Base-by-base conservation (phyloP, 2,888 invertebrate genomes). In the Drosophila formosana region DNA sequence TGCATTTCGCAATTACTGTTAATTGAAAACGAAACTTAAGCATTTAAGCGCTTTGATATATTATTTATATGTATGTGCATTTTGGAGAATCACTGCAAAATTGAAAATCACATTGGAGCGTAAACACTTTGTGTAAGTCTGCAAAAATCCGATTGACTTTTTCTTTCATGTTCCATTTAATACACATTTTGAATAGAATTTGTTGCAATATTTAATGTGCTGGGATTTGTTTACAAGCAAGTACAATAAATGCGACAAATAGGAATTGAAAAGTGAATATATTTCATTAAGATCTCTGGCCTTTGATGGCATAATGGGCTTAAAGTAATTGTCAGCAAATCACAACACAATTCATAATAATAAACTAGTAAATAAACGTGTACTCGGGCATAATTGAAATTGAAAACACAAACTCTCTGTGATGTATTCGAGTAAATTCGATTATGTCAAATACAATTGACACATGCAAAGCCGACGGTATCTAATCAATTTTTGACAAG, bases 11-110 rank as follows among this genome's bases (percentile, higher is more conserved):
- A 37, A n/a, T 37, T 37, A 37, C 37, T 37, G 37, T 37, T 37
- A 37, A 37, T 37, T 37, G 37, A n/a, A 37, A 37, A 37, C 37
- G 37, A 37, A 11, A 37, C 37, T 37, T 37, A 37, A 37, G 37
- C 5, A 37, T n/a, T 37, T 37, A 37, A 37, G 37, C 37, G 37
- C 37, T n/a, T 37, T 37, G n/a, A 37, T 37, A 37, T 37, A 37
- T 11, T 11, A 37, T 37, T 37, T 32, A 32, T 32, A n/a, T n/a
- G n/a, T 3, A 37, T 37, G 3, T 37, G 11, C n/a, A n/a, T 37
- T 11, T 11, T n/a, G 37, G n/a, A n/a, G 37, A 37, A 37, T 37
- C 37, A 37, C n/a, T 11, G n/a, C 37, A n/a, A 37, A 37, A 37
- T 37, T 37, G 5, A 37, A 37, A 37, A 37, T 37, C 37, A 37